These are phyloP conservation scores for Xenopus petersii DNA, from an alignment of 2,797 vertebrate genomes.

Conservation along the genomic window DNA sequence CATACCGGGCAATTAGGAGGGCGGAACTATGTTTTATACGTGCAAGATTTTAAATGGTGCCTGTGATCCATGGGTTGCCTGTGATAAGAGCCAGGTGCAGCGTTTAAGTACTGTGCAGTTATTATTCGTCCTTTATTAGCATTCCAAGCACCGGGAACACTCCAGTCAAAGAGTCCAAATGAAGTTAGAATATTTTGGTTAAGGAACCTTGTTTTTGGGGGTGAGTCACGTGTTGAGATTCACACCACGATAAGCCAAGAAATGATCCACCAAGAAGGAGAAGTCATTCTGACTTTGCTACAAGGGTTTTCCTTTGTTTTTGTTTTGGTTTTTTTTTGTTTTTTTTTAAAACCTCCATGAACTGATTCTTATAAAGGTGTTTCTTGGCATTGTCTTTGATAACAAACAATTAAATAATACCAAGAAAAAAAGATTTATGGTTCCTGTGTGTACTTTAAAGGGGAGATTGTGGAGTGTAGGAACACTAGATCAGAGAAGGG, in stretches of 20 bases:
- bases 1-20: slow-evolving; percentile 80
- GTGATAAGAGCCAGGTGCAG: slow-evolving; percentile 61
- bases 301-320: slow-evolving; percentile 50
- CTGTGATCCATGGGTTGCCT: slow-evolving; percentile 69
- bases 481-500: too few relatives aligned
- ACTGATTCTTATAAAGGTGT: slow-evolving; percentile 73
- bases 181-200: slow-evolving; percentile 58
- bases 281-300: background rate
- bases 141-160: slow-evolving; percentile 49
- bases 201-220: slow-evolving; percentile 57
- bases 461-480: too few relatives aligned
- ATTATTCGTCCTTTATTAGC: slow-evolving; percentile 59
- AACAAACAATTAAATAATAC: slow-evolving; percentile 79
- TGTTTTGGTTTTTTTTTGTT: too few relatives aligned
- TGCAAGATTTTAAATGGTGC: slow-evolving; percentile 74
- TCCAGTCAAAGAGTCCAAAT: slow-evolving; percentile 52
- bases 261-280: slow-evolving; percentile 64
- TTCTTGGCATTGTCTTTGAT: slow-evolving; percentile 88
- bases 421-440: slow-evolving; percentile 50
- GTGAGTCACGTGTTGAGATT: slow-evolving; percentile 61
- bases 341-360: slow-evolving; percentile 58
- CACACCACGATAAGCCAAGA: slow-evolving; percentile 54
- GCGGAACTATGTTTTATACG: slow-evolving; percentile 70
- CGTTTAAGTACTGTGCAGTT: slow-evolving; percentile 58
- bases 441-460: slow-evolving; percentile 1